Evolutionary conservation across 2,797 vertebrate species (phyloP).

Genomic region (Eleutherodactylus coqui): DNA sequence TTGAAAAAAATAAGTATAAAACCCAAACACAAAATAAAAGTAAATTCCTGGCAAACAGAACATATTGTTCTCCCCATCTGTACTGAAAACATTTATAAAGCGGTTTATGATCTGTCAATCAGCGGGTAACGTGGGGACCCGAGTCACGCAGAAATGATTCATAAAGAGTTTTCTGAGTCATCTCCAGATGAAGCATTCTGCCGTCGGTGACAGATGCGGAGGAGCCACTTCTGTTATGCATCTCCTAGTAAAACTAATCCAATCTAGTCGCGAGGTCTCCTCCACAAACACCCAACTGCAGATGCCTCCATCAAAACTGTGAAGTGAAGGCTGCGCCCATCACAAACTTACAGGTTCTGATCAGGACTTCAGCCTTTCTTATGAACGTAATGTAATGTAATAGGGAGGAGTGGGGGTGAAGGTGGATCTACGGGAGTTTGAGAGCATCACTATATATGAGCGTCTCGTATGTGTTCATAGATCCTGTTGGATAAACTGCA

Average conservation of each 20-base stretch:
- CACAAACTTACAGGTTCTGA: background rate
- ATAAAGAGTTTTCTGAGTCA: slow-evolving; percentile 30
- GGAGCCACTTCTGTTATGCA: background rate
- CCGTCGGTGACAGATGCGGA: slow-evolving; percentile 1
- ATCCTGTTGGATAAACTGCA: too few species aligned
- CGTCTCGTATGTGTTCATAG: too few species aligned
- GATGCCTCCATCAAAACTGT: background rate
- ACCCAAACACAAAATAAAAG: background rate
- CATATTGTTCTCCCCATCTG: background rate
- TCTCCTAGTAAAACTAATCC: background rate
- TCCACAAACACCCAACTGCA: background rate
- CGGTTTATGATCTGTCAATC: slow-evolving; percentile 3
- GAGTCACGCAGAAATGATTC: slow-evolving; percentile 23
- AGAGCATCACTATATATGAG: too few species aligned
- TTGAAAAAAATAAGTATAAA: background rate
- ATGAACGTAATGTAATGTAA: too few species aligned
- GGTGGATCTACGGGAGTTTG: too few species aligned
- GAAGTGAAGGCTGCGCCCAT: background rate
- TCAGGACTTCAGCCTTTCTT: background rate
- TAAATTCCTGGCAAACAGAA: background rate
- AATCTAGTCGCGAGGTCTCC: background rate
- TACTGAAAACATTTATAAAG: background rate
- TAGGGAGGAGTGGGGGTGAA: too few species aligned
- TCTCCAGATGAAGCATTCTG: background rate
- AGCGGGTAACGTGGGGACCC: slow-evolving; percentile 14